Evolutionary conservation across 2,797 vertebrate genomes (phyloP), one percentile per base, ranked within the genome.

Genomic region (Manis pentadactyla): DNA sequence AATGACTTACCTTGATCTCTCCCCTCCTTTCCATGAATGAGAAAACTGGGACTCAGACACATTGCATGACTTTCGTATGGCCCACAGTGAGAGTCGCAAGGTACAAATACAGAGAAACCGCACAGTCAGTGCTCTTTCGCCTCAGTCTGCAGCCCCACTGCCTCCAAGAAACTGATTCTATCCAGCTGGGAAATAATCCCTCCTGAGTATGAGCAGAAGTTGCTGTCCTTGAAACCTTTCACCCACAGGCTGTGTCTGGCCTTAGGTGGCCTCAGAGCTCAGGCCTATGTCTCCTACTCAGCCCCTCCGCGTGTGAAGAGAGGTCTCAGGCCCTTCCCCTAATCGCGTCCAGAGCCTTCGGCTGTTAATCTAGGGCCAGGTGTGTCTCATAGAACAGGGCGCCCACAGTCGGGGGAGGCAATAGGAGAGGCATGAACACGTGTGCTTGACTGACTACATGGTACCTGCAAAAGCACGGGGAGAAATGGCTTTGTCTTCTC

Each of bases 391-490:
- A 19, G 4, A 12, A 6, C 37, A 0, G 4, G 17, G 14, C 0
- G 1, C 4, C 4, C 46, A 14, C 42, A 23, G 34, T 1, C 13
- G 63, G 37, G 21, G 6, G 1, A 19, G 21, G 7, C 0, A 0
- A 39, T 13, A 11, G 25, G 49, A 29, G 42, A 17, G 34, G 9
- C 42, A 34, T 4, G 3, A 34, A 34, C 2, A 25, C 10, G 10
- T 11, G 18, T 19, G 6, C 12, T 29, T 59, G 12, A 66, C 27
- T 55, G 12, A 66, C 31, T 37, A 14, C 18, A 12, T 0, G 19
- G 31, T 17, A 86, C 31, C 31, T 39, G 4, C 15, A 59, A 49
- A 90, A 55, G 10, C 18, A 6, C 1, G 1, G 42, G 8, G 46
- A 69, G 37, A 75, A 68, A 31, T 9, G 29, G 4, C 42, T 86